Evolutionary conservation across 2,113 vertebrate species (phyloP).

Genomic region (Solenodon paradoxus): DNA sequence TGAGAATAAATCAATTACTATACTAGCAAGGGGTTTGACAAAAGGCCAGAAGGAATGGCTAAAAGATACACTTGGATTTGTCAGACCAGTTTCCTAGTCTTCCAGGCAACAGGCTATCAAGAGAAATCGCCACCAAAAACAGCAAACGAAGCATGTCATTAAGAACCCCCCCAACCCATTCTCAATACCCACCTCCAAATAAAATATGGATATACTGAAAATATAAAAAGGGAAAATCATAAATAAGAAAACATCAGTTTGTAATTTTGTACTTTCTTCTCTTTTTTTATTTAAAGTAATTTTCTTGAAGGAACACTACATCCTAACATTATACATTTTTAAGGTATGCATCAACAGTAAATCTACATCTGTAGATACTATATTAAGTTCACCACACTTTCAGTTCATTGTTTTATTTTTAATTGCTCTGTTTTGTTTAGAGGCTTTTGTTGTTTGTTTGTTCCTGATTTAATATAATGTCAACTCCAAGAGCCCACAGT

Average conservation of each 20-base stretch:
- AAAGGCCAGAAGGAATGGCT: neutral
- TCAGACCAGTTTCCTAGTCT: neutral
- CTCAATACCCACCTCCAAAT: neutral
- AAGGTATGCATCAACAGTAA: no score
- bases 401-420: neutral
- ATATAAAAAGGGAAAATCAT: neutral
- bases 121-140: neutral
- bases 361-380: no score
- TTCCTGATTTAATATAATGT: neutral
- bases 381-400: no score
- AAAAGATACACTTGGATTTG: neutral
- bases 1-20: neutral
- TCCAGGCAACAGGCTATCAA: neutral
- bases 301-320: no score
- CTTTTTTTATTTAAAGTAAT: no score
- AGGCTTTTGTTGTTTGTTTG: neutral
- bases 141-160: neutral
- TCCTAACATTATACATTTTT: no score
- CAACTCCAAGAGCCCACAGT: neutral
- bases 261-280: no score
- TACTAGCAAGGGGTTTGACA: neutral
- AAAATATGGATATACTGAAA: conserved; percentile 29
- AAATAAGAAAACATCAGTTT: neutral
- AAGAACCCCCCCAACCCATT: neutral
- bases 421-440: neutral